Evolutionary conservation across 2,797 vertebrate genomes (phyloP), one percentile per base, ranked within the genome.

Genomic region (Miichthys miiuy): DNA sequence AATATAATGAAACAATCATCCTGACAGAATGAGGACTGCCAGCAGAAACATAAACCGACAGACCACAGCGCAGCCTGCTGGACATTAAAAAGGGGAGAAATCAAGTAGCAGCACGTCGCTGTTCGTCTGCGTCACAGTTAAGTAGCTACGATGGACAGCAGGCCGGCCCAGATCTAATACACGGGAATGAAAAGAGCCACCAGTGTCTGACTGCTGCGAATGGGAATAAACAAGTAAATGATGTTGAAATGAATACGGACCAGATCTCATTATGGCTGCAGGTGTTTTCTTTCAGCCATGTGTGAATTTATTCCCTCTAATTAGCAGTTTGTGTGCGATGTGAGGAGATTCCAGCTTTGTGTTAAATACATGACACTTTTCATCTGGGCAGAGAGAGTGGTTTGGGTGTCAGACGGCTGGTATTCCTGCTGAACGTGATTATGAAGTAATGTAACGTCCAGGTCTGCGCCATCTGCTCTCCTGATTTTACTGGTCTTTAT

Each of bases 381-480:
- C 72, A 79, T 81, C 72, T 38, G 66, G 25, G 52, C 56, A 64
- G 69, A 79, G 55, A 75, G 68, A 71, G 55, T 25, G 64, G 55
- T 82, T 79, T 50, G 34, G 34, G 27, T 60, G 70, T 80, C 73
- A 68, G 55, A 18, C 48, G 58, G 42, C 51, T 20, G 72, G 41
- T 65, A 20, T 73, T 80, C 50, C 50, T 72, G 72, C 78, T 64
- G 68, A 73, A 71, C 44, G 68, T 61, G 63, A 85, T 87, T 68
- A 79, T 75, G 75, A 76, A 85, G 68, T 80, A 80, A 85, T 68
- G 73, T 54, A 46, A 16, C 34, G 44, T 72, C 51, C 76, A 63
- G 66, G 75, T 68, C 68, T 30, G 44, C 48, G 63, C 83, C 87
- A 84, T 84, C 81, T 86, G 83, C 81, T 90, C 62, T 3, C 72